Evolutionary conservation across 37 sponge, comb jelly and placozoan species (phyloP).

Genomic region (Ephydatia muelleri): DNA sequence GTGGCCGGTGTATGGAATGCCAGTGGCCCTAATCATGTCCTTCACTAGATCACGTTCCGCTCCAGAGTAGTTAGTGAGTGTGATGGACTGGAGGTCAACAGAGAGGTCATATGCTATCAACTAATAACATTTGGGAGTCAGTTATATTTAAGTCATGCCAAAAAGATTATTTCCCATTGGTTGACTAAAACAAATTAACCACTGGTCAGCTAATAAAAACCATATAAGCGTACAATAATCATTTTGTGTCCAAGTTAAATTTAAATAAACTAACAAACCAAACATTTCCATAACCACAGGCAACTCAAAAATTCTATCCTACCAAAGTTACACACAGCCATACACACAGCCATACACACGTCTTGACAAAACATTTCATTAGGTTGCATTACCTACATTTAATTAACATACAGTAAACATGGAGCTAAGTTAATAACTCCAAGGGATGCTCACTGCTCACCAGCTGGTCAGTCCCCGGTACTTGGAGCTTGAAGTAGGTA

Average conservation of each 20-base stretch:
- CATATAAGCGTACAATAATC: background rate
- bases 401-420: too few relatives aligned
- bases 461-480: constrained; percentile 31
- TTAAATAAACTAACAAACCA: too few relatives aligned
- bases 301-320: too few relatives aligned
- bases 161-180: background rate
- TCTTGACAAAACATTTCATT: too few relatives aligned
- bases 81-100: constrained; percentile 52
- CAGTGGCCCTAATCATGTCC: constrained; percentile 81
- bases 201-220: background rate
- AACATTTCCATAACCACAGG: too few relatives aligned
- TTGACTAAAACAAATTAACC: background rate
- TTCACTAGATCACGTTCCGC: constrained; percentile 77
- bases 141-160: background rate
- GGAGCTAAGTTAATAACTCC: too few relatives aligned
- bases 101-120: background rate
- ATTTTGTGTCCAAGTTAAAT: background rate
- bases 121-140: background rate
- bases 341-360: too few relatives aligned
- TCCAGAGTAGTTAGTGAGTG: constrained; percentile 85
- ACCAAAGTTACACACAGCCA: too few relatives aligned
- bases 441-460: too few relatives aligned
- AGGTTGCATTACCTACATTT: too few relatives aligned
- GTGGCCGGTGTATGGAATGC: constrained; percentile 84
- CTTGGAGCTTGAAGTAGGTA: constrained; percentile 57